A percentile compares a stretch with the other conserved stretches of the same genome.
Conservation (phyloP, 1,140 invertebrate species). For the Caenorhabditis inopinata region DNA sequence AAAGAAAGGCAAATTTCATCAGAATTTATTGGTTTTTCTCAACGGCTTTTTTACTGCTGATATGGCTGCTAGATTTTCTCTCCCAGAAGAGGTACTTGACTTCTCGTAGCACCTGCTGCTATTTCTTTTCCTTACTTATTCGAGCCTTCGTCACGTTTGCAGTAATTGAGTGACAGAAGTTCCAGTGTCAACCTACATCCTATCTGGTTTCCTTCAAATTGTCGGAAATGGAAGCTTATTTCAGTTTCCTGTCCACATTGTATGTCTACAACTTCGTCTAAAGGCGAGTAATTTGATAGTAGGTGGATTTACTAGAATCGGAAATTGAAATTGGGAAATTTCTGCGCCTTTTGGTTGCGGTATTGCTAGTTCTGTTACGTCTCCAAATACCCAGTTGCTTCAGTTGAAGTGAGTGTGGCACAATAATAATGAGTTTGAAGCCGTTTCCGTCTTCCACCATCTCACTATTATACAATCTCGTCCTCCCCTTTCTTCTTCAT, state of each 20-base stretch:
- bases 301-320: neutral
- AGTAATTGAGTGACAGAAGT: neutral
- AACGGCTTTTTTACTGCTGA: neutral
- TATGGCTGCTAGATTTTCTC: neutral
- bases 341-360: neutral
- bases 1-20: neutral
- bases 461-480: constrained; percentile 13
- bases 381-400: neutral
- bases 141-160: too few relatives aligned
- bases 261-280: too few relatives aligned
- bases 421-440: constrained; percentile 22
- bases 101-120: constrained; percentile 15
- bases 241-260: too few relatives aligned
- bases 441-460: constrained; percentile 6
- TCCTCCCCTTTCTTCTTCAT: neutral
- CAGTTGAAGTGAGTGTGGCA: too few relatives aligned
- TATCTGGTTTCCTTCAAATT: too few relatives aligned
- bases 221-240: neutral
- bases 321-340: neutral
- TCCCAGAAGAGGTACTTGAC: neutral
- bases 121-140: neutral
- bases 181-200: neutral
- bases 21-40: constrained; percentile 30
- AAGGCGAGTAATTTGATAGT: neutral
- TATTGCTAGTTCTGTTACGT: neutral